phyloP scores from a whole-genome alignment of 2,797 vertebrate species.

The Rhodeus uyekii region DNA sequence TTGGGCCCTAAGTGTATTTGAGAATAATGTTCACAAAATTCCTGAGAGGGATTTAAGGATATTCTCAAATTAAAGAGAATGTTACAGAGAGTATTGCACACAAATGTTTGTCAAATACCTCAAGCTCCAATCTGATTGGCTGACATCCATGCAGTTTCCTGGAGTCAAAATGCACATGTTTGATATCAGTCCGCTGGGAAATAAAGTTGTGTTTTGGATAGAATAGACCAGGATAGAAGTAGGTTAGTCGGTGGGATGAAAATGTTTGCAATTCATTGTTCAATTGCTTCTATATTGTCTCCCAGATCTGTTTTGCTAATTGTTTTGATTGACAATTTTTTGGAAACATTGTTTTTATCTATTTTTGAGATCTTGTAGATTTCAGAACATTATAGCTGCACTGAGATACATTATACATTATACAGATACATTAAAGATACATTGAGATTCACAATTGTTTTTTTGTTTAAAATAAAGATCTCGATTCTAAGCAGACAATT shows the following conservation, averaged over 20 bases:
- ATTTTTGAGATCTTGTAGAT: background rate
- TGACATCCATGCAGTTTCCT: background rate
- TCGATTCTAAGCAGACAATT: background rate
- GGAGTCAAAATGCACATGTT: background rate
- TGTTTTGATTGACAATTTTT: background rate
- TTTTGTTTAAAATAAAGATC: no score
- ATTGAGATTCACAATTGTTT: background rate
- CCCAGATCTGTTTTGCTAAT: background rate
- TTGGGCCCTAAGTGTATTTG: background rate
- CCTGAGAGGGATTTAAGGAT: background rate
- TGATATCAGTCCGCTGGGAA: background rate
- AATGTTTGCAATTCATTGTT: background rate
- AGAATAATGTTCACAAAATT: background rate
- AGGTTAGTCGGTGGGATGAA: background rate
- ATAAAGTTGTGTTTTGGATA: background rate
- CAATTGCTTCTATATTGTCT: background rate
- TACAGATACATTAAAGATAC: no score
- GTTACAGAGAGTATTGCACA: background rate
- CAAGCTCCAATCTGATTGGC: background rate
- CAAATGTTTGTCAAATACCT: background rate
- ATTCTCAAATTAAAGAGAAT: no score
- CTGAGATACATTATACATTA: no score
- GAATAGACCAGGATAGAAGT: background rate
- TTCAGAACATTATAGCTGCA: background rate
- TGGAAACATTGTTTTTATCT: background rate